Conservation (phyloP, 2,797 vertebrate species). For the Myotis planiceps region DNA sequence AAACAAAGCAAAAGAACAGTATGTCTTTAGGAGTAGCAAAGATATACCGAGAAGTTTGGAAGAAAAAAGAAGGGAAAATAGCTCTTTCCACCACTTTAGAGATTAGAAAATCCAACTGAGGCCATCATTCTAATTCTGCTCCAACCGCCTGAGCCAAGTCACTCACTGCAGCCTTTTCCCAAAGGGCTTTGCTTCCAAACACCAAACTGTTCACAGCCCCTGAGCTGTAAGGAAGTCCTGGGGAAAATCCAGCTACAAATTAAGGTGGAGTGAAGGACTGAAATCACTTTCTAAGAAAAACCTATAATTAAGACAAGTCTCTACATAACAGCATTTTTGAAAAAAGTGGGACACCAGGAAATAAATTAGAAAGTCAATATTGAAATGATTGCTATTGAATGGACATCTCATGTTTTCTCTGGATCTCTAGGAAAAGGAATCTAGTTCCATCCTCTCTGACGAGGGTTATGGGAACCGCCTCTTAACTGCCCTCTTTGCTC, state of each 20-base stretch:
- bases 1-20: neutral
- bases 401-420: neutral
- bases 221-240: neutral
- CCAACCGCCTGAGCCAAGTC: neutral
- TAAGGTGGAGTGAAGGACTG: neutral
- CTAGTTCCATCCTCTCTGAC: neutral
- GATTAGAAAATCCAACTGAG: neutral
- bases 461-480: neutral
- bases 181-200: neutral
- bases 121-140: neutral
- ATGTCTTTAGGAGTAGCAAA: neutral
- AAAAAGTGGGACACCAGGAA: neutral
- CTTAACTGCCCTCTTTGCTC: neutral
- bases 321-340: neutral
- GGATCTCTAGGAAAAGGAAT: neutral
- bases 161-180: neutral
- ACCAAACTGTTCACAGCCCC: neutral
- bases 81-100: neutral
- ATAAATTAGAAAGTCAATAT: neutral
- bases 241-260: neutral
- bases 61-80: neutral
- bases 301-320: neutral
- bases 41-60: neutral
- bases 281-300: neutral
- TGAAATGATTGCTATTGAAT: neutral